Conservation (phyloP, 2,888 invertebrate species). For the Meiosimyza platycephala region DNA sequence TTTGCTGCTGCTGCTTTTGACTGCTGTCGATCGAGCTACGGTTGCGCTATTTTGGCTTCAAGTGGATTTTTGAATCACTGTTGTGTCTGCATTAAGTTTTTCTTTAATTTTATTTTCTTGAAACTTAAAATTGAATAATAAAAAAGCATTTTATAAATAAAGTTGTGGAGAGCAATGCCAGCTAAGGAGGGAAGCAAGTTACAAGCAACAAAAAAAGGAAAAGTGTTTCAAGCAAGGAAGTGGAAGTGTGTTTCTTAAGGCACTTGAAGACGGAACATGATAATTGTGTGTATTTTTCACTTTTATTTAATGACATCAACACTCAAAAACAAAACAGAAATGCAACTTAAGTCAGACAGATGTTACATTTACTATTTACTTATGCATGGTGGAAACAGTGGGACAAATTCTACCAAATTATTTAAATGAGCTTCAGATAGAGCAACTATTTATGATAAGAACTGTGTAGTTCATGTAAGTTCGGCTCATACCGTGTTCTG, state of each 20-base stretch:
- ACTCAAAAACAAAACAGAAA: conserved; percentile 1
- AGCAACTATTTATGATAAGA: too few species aligned
- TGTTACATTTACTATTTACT: too few species aligned
- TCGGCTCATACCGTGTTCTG: too few species aligned
- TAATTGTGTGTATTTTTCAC: conserved; percentile 9
- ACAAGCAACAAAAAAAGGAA: conserved; percentile 17
- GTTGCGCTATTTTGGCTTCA: conserved; percentile 5
- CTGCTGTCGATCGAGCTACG: not conserved
- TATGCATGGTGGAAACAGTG: too few species aligned
- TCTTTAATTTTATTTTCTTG: not conserved
- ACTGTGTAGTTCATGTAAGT: too few species aligned
- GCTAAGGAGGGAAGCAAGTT: not conserved
- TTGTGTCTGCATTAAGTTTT: conserved; percentile 21
- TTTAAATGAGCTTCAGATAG: too few species aligned
- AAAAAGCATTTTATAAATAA: conserved; percentile 19
- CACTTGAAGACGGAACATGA: conserved; percentile 26
- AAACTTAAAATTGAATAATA: conserved; percentile 17
- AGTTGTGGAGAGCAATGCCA: not conserved
- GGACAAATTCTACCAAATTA: too few species aligned
- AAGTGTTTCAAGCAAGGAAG: conserved; percentile 17
- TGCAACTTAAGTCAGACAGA: not conserved
- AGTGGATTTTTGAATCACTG: conserved; percentile 13
- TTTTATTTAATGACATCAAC: conserved; percentile 9
- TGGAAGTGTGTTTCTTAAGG: conserved; percentile 10
- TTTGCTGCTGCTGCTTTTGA: conserved; percentile 2